Evolutionary conservation across 1,140 invertebrate species (phyloP).

Genomic region (Schmidtea mediterranea): DNA sequence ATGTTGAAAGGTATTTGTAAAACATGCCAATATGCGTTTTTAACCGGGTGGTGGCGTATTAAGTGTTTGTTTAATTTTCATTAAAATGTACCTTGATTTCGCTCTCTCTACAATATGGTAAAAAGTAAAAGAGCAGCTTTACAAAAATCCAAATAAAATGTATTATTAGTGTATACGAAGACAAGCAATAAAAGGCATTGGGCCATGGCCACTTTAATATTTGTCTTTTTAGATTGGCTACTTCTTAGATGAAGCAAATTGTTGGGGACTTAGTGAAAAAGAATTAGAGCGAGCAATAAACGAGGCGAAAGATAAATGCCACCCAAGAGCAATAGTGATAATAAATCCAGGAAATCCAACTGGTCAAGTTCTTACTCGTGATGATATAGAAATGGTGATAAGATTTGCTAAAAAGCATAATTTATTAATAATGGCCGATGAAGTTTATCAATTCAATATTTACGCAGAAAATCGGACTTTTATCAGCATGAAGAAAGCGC

Average conservation of each 20-base stretch:
- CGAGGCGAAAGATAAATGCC: constrained; percentile 38
- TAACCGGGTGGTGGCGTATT: too few species aligned
- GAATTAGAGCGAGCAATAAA: constrained; percentile 52
- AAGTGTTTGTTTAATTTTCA: too few species aligned
- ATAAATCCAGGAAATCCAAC: too few species aligned
- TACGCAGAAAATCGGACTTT: constrained; percentile 64
- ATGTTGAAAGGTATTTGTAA: too few species aligned
- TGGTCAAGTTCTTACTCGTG: constrained; percentile 54
- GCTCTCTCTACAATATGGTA: constrained; percentile 37
- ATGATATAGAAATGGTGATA: constrained; percentile 72
- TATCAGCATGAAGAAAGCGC: constrained; percentile 72
- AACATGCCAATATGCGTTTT: too few species aligned
- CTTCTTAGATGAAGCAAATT: constrained; percentile 60
- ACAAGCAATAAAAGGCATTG: constrained; percentile 47
- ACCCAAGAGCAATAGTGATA: constrained; percentile 72
- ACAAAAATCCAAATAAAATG: constrained; percentile 38
- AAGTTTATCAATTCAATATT: too few species aligned
- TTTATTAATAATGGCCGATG: constrained; percentile 65
- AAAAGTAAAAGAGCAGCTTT: constrained; percentile 65
- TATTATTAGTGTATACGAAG: constrained; percentile 48
- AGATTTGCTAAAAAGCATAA: constrained; percentile 63
- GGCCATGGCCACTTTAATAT: constrained; percentile 41
- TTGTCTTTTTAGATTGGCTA: constrained; percentile 54
- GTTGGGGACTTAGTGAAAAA: constrained; percentile 50
- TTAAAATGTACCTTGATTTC: too few species aligned